Conservation (phyloP, 2,888 invertebrate species). For the Oxytorus armatus region DNA sequence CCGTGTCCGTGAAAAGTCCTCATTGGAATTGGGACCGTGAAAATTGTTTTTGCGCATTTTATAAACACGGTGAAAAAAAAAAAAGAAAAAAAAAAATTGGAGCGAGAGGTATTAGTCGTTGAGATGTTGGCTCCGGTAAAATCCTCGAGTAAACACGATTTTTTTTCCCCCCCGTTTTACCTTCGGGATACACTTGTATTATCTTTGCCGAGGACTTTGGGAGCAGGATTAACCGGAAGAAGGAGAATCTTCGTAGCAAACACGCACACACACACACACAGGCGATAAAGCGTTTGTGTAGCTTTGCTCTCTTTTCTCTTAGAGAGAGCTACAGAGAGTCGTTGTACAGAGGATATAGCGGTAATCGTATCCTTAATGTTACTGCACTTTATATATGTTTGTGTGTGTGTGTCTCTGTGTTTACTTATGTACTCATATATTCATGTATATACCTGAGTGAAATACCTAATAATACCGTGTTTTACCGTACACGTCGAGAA, state of each 20-base stretch:
- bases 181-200: slow-evolving; percentile 57
- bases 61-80: too few species aligned
- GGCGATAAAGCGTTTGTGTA: slow-evolving; percentile 32
- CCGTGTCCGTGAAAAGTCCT: too few species aligned
- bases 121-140: slow-evolving; percentile 40
- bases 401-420: background rate
- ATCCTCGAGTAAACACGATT: slow-evolving; percentile 53
- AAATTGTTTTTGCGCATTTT: too few species aligned
- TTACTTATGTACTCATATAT: background rate
- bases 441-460: slow-evolving; percentile 48
- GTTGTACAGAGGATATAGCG: background rate
- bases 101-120: slow-evolving; percentile 31
- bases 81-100: slow-evolving; percentile 7
- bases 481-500: background rate
- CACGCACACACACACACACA: background rate
- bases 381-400: slow-evolving; percentile 6
- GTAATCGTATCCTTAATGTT: slow-evolving; percentile 9
- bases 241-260: slow-evolving; percentile 17
- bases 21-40: too few species aligned
- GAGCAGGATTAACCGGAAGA: slow-evolving; percentile 52
- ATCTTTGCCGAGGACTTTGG: slow-evolving; percentile 60
- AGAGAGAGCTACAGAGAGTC: background rate
- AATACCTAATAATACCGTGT: slow-evolving; percentile 47
- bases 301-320: slow-evolving; percentile 6
- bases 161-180: slow-evolving; percentile 39